Base-by-base conservation (phyloP, 1,140 invertebrate species). In the Acromyrmex charruanus region DNA sequence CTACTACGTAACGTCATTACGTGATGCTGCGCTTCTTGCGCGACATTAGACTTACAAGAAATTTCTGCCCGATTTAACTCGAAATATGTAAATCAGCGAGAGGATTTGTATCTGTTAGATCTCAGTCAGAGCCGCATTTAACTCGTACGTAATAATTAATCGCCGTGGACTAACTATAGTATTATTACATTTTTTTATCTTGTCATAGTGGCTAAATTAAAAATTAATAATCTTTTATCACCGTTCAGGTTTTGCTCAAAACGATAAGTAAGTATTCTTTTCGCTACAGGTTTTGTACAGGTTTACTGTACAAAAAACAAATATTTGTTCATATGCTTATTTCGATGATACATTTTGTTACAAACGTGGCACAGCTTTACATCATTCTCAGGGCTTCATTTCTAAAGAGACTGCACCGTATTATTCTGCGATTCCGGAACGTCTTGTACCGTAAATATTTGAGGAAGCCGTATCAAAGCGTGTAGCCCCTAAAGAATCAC, bases 401-500 rank as follows among this genome's bases (percentile, higher is more conserved):
- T 84, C 39, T 84, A 84, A 84, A 84, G 80, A 75, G 69, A 35
- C 69, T 84, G 39, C n/a, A 84, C 69, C 69, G 69, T 84, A 84
- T 84, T 84, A 84, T 84, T 84, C 69, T 74, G 69, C 71, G 55
- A 84, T 84, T 84, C 80, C 80, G 80, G 55, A 84, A 75, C 80
- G 80, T 84, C 69, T 44, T 84, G 80, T 75, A 84, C 55, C 80
- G 80, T 84, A 84, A 84, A 84, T 84, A 84, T 84, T 84, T 84
- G 80, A 84, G 80, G 80, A 84, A 84, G 80, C 69, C 69, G 80
- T 58, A 84, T 84, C 21, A 84, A 84, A 75, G 80, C 80, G 80
- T 75, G 80, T 39, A 84, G 69, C 69, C 80, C 80, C 80, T 84
- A 75, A 84, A 84, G 80, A 63, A 84, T 84, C 69, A 63, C 80